A percentile compares a stretch with the other conserved stretches of the same genome.
phyloP scores from a whole-genome alignment of 2,113 vertebrate genomes.

The Notarius quadriscutis region DNA sequence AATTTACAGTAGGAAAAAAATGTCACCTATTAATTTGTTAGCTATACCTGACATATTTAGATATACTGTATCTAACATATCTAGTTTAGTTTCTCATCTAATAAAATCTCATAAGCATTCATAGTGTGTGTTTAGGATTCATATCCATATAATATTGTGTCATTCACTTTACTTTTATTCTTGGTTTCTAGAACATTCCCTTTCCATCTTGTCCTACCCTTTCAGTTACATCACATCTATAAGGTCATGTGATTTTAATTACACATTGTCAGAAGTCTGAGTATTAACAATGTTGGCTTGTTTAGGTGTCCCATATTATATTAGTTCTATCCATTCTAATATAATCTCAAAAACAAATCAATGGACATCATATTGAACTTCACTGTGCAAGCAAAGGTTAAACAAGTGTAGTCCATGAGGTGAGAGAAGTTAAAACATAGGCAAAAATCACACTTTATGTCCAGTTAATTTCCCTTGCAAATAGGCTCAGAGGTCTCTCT shows the following conservation, averaged over 20 bases:
- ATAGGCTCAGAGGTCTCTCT: constrained; percentile 57
- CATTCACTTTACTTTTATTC: not conserved
- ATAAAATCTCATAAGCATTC: not conserved
- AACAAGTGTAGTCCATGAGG: constrained; percentile 49
- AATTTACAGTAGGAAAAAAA: not conserved
- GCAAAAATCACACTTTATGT: constrained; percentile 63
- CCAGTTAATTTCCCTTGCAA: constrained; percentile 79
- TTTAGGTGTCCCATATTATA: not conserved
- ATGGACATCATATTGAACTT: not conserved
- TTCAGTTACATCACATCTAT: not conserved
- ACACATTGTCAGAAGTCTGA: not conserved
- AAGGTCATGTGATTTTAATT: not conserved
- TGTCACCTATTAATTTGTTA: not conserved
- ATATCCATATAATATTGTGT: not conserved
- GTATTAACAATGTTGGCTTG: not conserved
- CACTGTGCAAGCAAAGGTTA: not conserved
- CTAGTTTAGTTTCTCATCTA: not conserved
- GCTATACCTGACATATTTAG: not conserved
- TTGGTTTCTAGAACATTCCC: not conserved
- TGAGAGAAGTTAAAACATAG: not conserved
- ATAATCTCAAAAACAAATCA: not conserved
- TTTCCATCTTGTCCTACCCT: not conserved
- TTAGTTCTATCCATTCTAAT: not conserved
- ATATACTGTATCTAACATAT: not conserved
- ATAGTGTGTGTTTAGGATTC: not conserved